Evolutionary conservation across 2,113 vertebrate species (phyloP), one percentile per base, ranked within the genome.

Genomic region (Thinocorus orbignyianus): DNA sequence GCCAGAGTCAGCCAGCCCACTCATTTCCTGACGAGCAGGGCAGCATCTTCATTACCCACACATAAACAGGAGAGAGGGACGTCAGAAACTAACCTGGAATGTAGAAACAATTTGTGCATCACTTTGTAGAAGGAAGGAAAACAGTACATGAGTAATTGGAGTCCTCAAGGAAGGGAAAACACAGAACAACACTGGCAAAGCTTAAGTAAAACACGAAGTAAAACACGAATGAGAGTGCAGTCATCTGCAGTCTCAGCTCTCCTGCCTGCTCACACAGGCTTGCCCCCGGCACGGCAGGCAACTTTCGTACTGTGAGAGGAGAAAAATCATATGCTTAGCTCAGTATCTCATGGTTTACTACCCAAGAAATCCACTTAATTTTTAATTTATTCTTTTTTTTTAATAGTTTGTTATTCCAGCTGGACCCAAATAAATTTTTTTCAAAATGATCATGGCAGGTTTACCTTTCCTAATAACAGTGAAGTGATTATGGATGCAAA

Each of bases 81-180:
- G 2, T 57, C 84, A 93, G 72, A 80, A 65, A 46, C 64, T 13
- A 80, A 39, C 70, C 72, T 57, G 68, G 91, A 92, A 92, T 31
- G 54, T 1, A 77, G 86, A 81, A 95, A 80, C 49, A 44, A 52
- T 39, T 69, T 86, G 80, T 77, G 37, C 83, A 86, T 70, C 72
- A 11, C 41, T 72, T 61, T 68, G 57, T n/a, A 69, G 37, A 57
- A 72, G 0, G 23, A 58, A 92, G 70, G 37, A 83, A 73, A 94
- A 73, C 69, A 86, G 41, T 7, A 26, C 44, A 39, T 73, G 86
- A 93, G 58, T 86, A 89, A 83, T 12, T 48, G 41, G 66, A 95
- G 60, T 70, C 87, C 82, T 84, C 10, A 2, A 91, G 81, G 90
- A 92, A 87, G 57, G 74, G 61, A 85, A 93, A 94, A 66, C 84